These are phyloP conservation scores for Papilio dardanus DNA, from an alignment of 1,140 invertebrate species.

Conservation along the genomic window DNA sequence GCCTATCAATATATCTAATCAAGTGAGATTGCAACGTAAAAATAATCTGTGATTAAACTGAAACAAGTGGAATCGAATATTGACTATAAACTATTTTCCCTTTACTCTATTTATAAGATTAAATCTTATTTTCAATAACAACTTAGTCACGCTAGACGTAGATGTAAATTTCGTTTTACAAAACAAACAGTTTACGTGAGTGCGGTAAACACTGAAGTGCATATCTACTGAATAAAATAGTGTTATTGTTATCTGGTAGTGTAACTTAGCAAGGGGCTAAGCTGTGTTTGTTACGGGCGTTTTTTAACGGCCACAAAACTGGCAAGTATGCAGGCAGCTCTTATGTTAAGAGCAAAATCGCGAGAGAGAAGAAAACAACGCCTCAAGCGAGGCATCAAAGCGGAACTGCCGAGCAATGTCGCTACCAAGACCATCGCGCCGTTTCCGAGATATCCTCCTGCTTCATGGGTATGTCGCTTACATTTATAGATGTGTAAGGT, in stretches of 20 bases:
- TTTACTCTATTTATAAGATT: slow-evolving; percentile 36
- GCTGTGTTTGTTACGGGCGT: slow-evolving; percentile 48
- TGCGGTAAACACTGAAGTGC: slow-evolving; percentile 39
- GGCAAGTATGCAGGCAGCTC: slow-evolving; percentile 93
- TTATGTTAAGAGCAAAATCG: slow-evolving; percentile 94
- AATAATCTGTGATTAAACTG: slow-evolving; percentile 71
- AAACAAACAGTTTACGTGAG: slow-evolving; percentile 44
- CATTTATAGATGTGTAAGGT: slow-evolving; percentile 36
- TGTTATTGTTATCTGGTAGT: slow-evolving; percentile 6
- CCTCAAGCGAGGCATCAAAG: slow-evolving; percentile 87
- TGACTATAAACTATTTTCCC: slow-evolving; percentile 49
- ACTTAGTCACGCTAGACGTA: slow-evolving; percentile 63
- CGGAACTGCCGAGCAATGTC: slow-evolving; percentile 92
- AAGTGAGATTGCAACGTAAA: slow-evolving; percentile 61
- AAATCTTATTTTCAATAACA: slow-evolving; percentile 41
- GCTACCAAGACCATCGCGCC: slow-evolving; percentile 92
- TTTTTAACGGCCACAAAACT: slow-evolving; percentile 77
- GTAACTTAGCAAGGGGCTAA: slow-evolving; percentile 38
- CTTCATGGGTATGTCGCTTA: slow-evolving; percentile 87
- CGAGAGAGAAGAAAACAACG: slow-evolving; percentile 89
- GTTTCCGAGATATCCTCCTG: slow-evolving; percentile 92
- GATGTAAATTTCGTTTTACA: slow-evolving; percentile 46
- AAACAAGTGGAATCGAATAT: slow-evolving; percentile 60
- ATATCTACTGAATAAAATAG: slow-evolving; percentile 17
- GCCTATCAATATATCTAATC: slow-evolving; percentile 75